These are phyloP conservation scores for Streblospio benedicti DNA, from an alignment of 1,140 invertebrate species.

Conservation along the genomic window DNA sequence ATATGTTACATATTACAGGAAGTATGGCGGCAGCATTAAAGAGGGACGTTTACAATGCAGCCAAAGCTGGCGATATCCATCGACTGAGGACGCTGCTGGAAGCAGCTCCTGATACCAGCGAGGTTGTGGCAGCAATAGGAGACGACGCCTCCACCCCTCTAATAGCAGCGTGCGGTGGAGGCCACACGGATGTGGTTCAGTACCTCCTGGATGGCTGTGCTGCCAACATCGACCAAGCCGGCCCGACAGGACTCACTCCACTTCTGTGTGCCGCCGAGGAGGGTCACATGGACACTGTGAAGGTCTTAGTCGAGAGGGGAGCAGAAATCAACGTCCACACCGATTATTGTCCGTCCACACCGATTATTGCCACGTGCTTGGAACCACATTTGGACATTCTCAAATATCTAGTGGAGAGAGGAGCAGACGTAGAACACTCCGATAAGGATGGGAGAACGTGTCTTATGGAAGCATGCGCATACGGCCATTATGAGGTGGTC, in stretches of 20 bases:
- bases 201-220: slow-evolving; percentile 83
- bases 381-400: slow-evolving; percentile 46
- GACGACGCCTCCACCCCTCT: slow-evolving; percentile 85
- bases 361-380: slow-evolving; percentile 46
- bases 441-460: slow-evolving; percentile 67
- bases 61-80: slow-evolving; percentile 61
- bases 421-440: slow-evolving; percentile 46
- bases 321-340: slow-evolving; percentile 47
- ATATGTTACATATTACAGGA: no score
- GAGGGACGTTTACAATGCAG: slow-evolving; percentile 59
- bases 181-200: slow-evolving; percentile 83
- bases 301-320: slow-evolving; percentile 69
- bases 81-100: slow-evolving; percentile 59
- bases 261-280: slow-evolving; percentile 83
- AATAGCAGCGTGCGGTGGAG: slow-evolving; percentile 85
- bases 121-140: no score
- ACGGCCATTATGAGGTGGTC: slow-evolving; percentile 78
- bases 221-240: slow-evolving; percentile 79
- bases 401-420: slow-evolving; percentile 39
- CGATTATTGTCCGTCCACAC: slow-evolving; percentile 45
- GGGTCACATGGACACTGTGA: slow-evolving; percentile 65
- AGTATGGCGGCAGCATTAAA: no score
- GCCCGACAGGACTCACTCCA: slow-evolving; percentile 85
- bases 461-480: slow-evolving; percentile 93
- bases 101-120: slow-evolving; percentile 51